Conservation (phyloP, 2,888 invertebrate species). For the Ceriagrion tenellum region DNA sequence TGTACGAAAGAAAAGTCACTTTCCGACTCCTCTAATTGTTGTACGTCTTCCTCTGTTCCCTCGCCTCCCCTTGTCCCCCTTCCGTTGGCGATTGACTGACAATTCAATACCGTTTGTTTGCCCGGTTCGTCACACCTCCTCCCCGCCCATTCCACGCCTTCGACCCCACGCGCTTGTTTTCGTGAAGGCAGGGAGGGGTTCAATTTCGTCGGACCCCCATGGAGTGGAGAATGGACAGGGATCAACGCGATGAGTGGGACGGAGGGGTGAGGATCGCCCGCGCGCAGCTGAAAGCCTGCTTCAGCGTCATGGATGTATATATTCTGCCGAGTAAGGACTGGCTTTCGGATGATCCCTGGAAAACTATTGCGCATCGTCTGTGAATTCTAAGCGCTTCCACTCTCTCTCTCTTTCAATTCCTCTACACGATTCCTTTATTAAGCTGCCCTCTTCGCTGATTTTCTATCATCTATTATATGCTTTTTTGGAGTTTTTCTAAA, state of each 20-base stretch:
- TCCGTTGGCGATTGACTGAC: background rate
- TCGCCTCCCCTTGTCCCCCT: background rate
- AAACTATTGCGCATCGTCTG: too few relatives aligned
- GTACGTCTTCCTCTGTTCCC: background rate
- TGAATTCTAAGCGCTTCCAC: too few relatives aligned
- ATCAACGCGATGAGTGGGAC: background rate
- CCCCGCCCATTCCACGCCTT: background rate
- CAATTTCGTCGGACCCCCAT: background rate
- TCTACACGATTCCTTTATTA: too few relatives aligned
- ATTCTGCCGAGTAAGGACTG: background rate
- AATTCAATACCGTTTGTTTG: conserved; percentile 3
- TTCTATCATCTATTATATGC: too few relatives aligned
- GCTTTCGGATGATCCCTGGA: too few relatives aligned
- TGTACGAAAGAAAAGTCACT: background rate
- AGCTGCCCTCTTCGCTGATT: too few relatives aligned
- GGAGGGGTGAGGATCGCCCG: background rate
- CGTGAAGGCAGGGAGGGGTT: background rate
- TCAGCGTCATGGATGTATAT: too few relatives aligned
- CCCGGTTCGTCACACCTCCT: background rate
- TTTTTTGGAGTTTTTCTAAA: too few relatives aligned
- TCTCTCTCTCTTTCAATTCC: too few relatives aligned
- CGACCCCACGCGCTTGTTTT: background rate
- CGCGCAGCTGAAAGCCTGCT: too few relatives aligned
- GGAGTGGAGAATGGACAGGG: background rate
- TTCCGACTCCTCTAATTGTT: background rate